Percentiles rank a stretch among this genome's conserved stretches.
Evolutionary conservation across 2,113 vertebrate species (phyloP).

Genomic region (Trochalopteron elliotii): DNA sequence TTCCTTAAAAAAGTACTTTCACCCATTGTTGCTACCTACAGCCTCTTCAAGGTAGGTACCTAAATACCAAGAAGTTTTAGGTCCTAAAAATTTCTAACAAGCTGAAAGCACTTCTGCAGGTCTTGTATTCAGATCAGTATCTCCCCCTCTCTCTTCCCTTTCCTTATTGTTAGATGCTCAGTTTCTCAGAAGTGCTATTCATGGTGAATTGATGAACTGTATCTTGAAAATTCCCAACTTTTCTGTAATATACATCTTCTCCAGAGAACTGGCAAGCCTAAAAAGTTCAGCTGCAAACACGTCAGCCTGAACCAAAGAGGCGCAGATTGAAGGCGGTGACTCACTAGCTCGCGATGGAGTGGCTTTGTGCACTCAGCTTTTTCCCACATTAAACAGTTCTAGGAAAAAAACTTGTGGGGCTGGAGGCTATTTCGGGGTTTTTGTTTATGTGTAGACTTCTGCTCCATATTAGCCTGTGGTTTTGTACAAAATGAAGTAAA

Average conservation of each 20-base stretch:
- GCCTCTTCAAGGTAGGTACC: not conserved
- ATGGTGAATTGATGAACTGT: not conserved
- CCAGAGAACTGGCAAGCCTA: constrained; percentile 1
- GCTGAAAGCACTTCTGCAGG: not conserved
- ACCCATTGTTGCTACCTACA: not conserved
- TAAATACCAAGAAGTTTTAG: not conserved
- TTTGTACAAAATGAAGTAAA: not conserved
- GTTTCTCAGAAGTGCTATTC: not conserved
- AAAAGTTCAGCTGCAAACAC: not conserved
- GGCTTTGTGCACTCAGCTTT: not conserved
- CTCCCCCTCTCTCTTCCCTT: not conserved
- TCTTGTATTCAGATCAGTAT: not conserved
- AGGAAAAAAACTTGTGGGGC: not conserved
- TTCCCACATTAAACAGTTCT: not conserved
- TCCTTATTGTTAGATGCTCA: not conserved
- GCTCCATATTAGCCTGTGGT: not conserved
- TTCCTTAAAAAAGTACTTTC: not conserved
- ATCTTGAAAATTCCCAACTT: constrained; percentile 11
- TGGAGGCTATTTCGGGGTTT: rapidly evolving
- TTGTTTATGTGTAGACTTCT: not conserved
- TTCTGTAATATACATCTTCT: not conserved
- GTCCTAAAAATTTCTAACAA: not conserved
- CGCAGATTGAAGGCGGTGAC: not conserved
- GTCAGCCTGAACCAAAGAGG: not conserved
- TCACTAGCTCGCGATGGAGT: not conserved